Percentiles rank a stretch among this genome's conserved stretches.
Evolutionary conservation across 2,797 vertebrate genomes (phyloP).

Genomic region (Siniperca undulata): DNA sequence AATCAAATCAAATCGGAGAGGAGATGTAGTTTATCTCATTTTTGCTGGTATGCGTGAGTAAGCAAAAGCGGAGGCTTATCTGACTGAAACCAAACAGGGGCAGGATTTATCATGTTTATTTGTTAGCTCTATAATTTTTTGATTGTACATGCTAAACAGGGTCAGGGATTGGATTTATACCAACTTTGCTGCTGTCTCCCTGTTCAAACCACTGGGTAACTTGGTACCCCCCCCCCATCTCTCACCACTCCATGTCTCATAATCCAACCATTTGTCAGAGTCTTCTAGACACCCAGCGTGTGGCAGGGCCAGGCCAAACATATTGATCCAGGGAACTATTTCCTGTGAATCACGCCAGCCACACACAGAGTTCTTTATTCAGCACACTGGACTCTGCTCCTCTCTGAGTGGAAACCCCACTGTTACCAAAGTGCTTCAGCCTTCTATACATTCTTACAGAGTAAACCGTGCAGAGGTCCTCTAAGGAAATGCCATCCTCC

Average conservation of each 20-base stretch:
- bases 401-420: conserved; percentile 64
- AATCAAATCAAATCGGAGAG: conserved; percentile 68
- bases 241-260: conserved; percentile 66
- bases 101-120: conserved; percentile 67
- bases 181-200: conserved; percentile 9
- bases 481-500: conserved; percentile 34
- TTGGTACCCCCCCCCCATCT: neutral
- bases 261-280: conserved; percentile 76
- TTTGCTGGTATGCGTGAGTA: conserved; percentile 61
- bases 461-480: conserved; percentile 31
- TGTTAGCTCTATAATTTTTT: conserved; percentile 65
- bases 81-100: conserved; percentile 63
- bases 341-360: conserved; percentile 66
- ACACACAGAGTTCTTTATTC: conserved; percentile 71
- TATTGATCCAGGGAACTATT: conserved; percentile 77
- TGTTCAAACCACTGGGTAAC: conserved; percentile 36
- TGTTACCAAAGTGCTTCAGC: conserved; percentile 54
- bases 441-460: conserved; percentile 52
- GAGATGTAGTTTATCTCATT: conserved; percentile 54
- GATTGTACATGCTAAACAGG: conserved; percentile 41
- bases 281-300: conserved; percentile 71
- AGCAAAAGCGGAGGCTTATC: conserved; percentile 64
- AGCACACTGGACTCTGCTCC: conserved; percentile 43
- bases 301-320: conserved; percentile 72
- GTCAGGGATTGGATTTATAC: conserved; percentile 43